Conservation (phyloP, 2,113 vertebrate species). For the Bubalus kerabau region DNA sequence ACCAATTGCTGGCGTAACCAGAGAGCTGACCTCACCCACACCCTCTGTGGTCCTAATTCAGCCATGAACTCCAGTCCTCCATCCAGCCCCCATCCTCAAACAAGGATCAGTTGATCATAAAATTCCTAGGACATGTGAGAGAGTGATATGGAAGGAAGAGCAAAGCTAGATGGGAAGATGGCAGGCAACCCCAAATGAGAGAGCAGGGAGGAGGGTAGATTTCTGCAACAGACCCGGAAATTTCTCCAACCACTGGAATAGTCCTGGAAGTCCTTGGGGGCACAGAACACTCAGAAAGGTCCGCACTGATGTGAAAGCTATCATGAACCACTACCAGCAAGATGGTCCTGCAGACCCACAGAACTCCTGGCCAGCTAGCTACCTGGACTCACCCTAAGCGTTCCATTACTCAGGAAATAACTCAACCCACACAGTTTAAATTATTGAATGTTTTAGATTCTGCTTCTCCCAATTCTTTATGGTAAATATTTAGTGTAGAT, state of each 20-base stretch:
- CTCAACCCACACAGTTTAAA: not conserved
- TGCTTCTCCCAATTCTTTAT: not conserved
- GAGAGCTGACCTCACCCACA: not conserved
- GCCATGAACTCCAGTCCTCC: not conserved
- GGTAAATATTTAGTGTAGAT: not conserved
- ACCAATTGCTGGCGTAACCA: not conserved
- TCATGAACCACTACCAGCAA: not conserved
- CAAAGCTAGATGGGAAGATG: not conserved
- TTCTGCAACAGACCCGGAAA: not conserved
- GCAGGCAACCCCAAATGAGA: not conserved
- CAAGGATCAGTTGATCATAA: not conserved
- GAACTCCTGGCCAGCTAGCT: not conserved
- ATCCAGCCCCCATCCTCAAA: not conserved
- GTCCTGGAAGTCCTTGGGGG: not conserved
- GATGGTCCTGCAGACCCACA: not conserved
- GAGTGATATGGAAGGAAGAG: not conserved
- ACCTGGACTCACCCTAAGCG: not conserved
- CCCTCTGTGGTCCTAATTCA: not conserved
- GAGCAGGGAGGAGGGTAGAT: not conserved
- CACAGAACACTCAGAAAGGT: not conserved
- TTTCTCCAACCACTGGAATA: not conserved
- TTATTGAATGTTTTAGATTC: not conserved
- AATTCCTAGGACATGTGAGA: not conserved
- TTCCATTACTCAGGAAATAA: not conserved
- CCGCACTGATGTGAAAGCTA: not conserved